Evolutionary conservation across 2,113 vertebrate genomes (phyloP).

Genomic region (Rhinogobius similis): DNA sequence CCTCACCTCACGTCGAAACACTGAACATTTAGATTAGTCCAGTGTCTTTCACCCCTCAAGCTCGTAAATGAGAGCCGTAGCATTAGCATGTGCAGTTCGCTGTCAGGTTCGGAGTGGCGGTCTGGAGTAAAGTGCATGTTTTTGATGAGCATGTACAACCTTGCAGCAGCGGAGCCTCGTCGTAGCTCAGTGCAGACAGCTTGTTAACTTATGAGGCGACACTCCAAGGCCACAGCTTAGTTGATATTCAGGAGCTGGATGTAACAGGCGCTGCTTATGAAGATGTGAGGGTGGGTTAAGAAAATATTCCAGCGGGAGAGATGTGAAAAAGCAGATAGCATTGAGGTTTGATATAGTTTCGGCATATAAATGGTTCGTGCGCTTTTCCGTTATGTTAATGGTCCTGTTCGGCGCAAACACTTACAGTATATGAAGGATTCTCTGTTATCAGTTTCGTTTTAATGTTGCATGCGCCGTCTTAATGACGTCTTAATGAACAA

Average conservation of each 20-base stretch:
- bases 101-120: slow-evolving; percentile 15
- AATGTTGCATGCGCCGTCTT: too few species aligned
- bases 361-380: not conserved
- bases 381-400: too few species aligned
- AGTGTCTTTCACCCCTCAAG: not conserved
- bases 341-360: not conserved
- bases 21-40: too few species aligned
- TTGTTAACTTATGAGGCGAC: slow-evolving; percentile 31
- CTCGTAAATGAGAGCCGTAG: slow-evolving; percentile 21
- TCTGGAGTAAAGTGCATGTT: slow-evolving; percentile 22
- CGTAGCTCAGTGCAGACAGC: slow-evolving; percentile 29
- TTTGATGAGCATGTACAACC: slow-evolving; percentile 33
- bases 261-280: slow-evolving; percentile 15
- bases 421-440: too few species aligned
- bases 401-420: not conserved
- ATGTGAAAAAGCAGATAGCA: not conserved
- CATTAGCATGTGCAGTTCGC: slow-evolving; percentile 27
- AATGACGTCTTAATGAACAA: too few species aligned
- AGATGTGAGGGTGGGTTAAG: slow-evolving; percentile 16
- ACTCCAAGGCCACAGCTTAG: slow-evolving; percentile 27
- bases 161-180: slow-evolving; percentile 22
- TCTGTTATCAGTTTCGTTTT: too few species aligned
- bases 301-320: slow-evolving; percentile 8
- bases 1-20: too few species aligned
- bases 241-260: slow-evolving; percentile 27